phyloP scores from a whole-genome alignment of 1,140 invertebrate genomes.

The Cydia amplana region DNA sequence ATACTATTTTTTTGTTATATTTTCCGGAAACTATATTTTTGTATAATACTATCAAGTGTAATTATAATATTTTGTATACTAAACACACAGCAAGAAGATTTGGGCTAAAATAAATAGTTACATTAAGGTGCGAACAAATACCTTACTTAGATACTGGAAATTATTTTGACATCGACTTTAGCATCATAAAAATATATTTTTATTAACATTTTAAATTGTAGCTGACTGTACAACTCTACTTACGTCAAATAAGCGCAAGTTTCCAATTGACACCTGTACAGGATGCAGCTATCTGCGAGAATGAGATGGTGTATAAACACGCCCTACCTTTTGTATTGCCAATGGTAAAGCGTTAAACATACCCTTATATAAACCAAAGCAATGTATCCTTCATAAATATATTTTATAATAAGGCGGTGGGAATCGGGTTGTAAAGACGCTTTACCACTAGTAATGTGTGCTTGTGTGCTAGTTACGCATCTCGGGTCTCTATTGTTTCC shows the following conservation, averaged over 20 bases:
- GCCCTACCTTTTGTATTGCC: not conserved
- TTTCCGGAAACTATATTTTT: not conserved
- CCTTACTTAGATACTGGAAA: no score
- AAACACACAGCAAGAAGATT: not conserved
- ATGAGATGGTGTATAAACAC: no score
- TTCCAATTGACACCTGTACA: no score
- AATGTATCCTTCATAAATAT: not conserved
- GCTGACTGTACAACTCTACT: no score
- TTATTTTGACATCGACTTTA: no score
- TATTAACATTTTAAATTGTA: no score
- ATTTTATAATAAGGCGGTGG: conserved; percentile 1
- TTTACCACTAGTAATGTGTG: not conserved
- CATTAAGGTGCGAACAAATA: no score
- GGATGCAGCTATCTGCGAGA: no score
- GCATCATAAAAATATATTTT: no score
- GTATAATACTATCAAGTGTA: not conserved
- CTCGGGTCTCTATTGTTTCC: no score
- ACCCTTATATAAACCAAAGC: not conserved
- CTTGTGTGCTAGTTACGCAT: not conserved
- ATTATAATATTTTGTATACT: not conserved
- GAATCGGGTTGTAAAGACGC: not conserved
- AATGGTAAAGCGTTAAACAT: not conserved
- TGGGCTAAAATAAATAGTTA: not conserved
- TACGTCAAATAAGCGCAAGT: no score
- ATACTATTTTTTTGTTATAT: not conserved